These are phyloP conservation scores for Hypotaenidia okinawae DNA, from an alignment of 2,797 vertebrate genomes.

Conservation along the genomic window DNA sequence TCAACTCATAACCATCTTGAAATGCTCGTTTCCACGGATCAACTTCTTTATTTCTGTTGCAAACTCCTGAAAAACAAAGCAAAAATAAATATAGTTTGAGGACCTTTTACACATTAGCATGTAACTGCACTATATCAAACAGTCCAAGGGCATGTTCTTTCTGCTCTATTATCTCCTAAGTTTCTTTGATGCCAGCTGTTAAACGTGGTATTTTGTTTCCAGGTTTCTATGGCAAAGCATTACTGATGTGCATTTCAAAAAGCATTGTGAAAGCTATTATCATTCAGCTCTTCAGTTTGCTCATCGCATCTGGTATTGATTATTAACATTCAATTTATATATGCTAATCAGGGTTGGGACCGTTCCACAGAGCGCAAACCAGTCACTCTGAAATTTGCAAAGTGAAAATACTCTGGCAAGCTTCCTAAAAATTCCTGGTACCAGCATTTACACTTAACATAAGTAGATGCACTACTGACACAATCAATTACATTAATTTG, in stretches of 20 bases:
- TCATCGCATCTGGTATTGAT: constrained; percentile 16
- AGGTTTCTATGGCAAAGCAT: neutral
- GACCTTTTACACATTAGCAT: neutral
- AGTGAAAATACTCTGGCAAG: neutral
- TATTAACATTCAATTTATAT: neutral
- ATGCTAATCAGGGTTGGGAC: neutral
- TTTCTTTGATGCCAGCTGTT: neutral
- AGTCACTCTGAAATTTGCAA: neutral
- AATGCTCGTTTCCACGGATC: neutral
- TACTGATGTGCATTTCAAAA: neutral
- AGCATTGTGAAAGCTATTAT: neutral
- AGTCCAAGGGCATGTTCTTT: neutral
- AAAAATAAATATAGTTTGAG: neutral
- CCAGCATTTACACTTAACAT: neutral
- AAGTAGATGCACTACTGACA: neutral
- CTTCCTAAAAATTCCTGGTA: neutral
- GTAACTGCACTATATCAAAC: neutral
- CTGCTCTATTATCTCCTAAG: neutral
- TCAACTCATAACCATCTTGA: neutral
- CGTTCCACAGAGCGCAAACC: neutral
- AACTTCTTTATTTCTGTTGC: neutral
- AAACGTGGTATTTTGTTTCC: neutral
- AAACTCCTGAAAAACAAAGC: neutral
- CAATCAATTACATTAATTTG: neutral
- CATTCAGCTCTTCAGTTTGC: neutral